These are phyloP conservation scores for Rhodinocichla rosea DNA, from an alignment of 2,113 vertebrate species.

Conservation along the genomic window DNA sequence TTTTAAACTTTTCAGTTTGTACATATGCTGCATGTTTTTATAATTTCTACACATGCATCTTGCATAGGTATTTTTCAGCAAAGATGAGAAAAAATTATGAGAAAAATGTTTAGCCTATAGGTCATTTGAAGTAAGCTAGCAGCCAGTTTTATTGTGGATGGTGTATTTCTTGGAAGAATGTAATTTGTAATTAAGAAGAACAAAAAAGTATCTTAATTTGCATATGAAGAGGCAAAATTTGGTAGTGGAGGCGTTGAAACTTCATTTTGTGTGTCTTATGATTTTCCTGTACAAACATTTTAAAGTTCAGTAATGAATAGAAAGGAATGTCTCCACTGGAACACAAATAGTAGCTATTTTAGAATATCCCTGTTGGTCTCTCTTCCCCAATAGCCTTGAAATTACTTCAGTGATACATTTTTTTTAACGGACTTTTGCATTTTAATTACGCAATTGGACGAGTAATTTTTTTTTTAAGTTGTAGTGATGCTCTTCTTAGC, in stretches of 20 bases:
- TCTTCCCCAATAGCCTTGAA: not conserved
- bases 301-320: constrained; percentile 48
- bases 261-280: constrained; percentile 51
- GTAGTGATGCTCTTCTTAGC: constrained; percentile 26
- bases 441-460: constrained; percentile 48
- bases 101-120: constrained; percentile 51
- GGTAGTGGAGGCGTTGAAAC: constrained; percentile 41
- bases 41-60: constrained; percentile 76
- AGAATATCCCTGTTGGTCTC: constrained; percentile 39
- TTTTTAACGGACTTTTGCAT: not conserved
- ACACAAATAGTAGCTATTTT: constrained; percentile 42
- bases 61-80: constrained; percentile 72
- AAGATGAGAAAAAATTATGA: constrained; percentile 66
- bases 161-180: constrained; percentile 71
- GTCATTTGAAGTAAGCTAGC: constrained; percentile 56
- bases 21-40: constrained; percentile 83
- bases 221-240: constrained; percentile 42
- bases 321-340: constrained; percentile 60
- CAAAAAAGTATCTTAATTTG: constrained; percentile 50
- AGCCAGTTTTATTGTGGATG: constrained; percentile 61
- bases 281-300: constrained; percentile 63
- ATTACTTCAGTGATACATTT: constrained; percentile 14
- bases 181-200: constrained; percentile 54
- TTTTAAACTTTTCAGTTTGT: constrained; percentile 82
- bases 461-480: constrained; percentile 69